phyloP scores from a whole-genome alignment of 2,797 vertebrate species.

The Lepilemur ruficaudatus region DNA sequence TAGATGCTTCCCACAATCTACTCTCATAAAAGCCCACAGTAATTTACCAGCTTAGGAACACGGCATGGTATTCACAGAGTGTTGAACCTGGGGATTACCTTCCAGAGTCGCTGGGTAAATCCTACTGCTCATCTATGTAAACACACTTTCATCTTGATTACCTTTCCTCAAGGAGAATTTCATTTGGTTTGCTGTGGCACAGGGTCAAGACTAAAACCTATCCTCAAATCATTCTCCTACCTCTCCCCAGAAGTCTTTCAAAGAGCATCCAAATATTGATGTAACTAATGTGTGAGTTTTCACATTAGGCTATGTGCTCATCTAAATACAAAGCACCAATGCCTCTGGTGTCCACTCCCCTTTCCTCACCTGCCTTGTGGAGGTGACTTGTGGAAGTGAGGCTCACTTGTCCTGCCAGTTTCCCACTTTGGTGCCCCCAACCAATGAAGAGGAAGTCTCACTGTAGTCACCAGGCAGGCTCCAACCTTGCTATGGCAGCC shows the following conservation, averaged over 20 bases:
- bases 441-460: not conserved
- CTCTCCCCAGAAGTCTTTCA: not conserved
- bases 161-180: slow-evolving; percentile 48
- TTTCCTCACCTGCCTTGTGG: not conserved
- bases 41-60: slow-evolving; percentile 67
- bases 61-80: slow-evolving; percentile 50
- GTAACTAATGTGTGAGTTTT: not conserved
- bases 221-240: slow-evolving; percentile 14
- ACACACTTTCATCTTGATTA: slow-evolving; percentile 70
- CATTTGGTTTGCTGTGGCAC: slow-evolving; percentile 43
- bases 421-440: not conserved
- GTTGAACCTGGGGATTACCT: slow-evolving; percentile 65
- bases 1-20: slow-evolving; percentile 59
- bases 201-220: slow-evolving; percentile 38
- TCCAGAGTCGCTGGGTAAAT: slow-evolving; percentile 65
- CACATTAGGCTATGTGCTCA: not conserved
- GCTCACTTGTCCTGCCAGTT: not conserved
- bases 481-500: not conserved
- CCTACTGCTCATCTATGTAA: slow-evolving; percentile 64
- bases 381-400: not conserved
- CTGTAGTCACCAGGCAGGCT: not conserved
- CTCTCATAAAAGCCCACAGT: slow-evolving; percentile 63
- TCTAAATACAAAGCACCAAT: not conserved
- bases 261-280: not conserved
- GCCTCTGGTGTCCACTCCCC: not conserved